Conservation (phyloP, 23 tunicate genomes). For the Clavelina lepadiformis region DNA sequence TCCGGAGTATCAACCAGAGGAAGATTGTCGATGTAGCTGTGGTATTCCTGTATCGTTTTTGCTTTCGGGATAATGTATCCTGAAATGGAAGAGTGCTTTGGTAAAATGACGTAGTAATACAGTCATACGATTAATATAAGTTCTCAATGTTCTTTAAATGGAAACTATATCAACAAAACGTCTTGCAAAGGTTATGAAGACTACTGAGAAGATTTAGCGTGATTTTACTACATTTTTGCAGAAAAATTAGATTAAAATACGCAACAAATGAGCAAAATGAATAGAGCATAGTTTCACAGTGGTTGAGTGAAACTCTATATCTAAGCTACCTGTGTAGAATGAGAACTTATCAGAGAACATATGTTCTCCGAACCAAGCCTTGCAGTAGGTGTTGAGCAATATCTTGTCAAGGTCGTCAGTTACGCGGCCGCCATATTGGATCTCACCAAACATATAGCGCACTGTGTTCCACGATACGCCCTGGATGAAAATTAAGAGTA, state of each 20-base stretch:
- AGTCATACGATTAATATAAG: too few relatives aligned
- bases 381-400: conserved; percentile 79
- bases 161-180: too few relatives aligned
- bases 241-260: too few relatives aligned
- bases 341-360: conserved; percentile 73
- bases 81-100: not conserved
- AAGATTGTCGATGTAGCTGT: conserved; percentile 63
- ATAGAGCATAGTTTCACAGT: too few relatives aligned
- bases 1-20: conserved; percentile 86
- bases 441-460: conserved; percentile 87
- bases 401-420: conserved; percentile 84
- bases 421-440: conserved; percentile 86
- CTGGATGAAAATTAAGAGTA: conserved; percentile 14
- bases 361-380: conserved; percentile 75
- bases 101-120: not conserved
- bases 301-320: too few relatives aligned
- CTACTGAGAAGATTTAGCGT: too few relatives aligned
- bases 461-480: conserved; percentile 84
- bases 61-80: conserved; percentile 68
- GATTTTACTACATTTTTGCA: too few relatives aligned
- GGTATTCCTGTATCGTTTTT: conserved; percentile 56
- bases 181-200: too few relatives aligned
- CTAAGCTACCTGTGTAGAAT: conserved; percentile 57
- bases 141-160: too few relatives aligned
- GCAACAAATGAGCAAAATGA: too few relatives aligned